Conservation (phyloP, 35 echinoderm and acorn worm species). For the Lytechinus variegatus region DNA sequence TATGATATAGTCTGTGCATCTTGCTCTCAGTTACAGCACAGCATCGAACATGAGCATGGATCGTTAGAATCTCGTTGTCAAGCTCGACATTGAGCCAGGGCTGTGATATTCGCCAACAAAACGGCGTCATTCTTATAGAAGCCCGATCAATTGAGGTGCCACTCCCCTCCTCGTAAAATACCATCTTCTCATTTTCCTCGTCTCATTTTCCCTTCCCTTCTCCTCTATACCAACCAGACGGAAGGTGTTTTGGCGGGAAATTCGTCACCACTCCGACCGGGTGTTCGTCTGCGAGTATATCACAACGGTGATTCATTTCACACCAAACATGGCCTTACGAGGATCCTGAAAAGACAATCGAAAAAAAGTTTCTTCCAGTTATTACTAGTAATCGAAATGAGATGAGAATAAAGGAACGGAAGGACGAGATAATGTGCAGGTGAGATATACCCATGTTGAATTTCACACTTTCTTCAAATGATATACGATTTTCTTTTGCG, state of each 20-base stretch:
- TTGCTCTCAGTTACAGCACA: neutral
- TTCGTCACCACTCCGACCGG: constrained; percentile 15
- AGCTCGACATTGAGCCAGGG: neutral
- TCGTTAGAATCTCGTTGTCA: neutral
- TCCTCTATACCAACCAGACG: neutral
- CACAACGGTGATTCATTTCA: constrained; percentile 15
- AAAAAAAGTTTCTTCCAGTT: neutral
- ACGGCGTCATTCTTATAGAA: neutral
- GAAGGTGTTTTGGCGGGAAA: constrained; percentile 38
- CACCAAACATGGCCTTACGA: constrained; percentile 29
- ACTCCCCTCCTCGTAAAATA: constrained; percentile 22
- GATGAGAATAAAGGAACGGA: neutral
- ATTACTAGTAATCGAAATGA: neutral
- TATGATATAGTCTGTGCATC: neutral
- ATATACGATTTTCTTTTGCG: neutral
- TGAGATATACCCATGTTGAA: neutral
- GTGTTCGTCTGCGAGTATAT: neutral
- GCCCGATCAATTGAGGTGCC: constrained; percentile 36
- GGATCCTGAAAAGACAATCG: constrained; percentile 16
- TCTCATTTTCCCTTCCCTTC: neutral
- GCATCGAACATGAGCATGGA: neutral
- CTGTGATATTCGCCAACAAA: constrained; percentile 24
- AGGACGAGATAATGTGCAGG: neutral
- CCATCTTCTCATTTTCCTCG: constrained; percentile 6
- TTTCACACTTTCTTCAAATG: neutral